phyloP scores from a whole-genome alignment of 2,113 vertebrate genomes.

The Neotragus pygmaeus region DNA sequence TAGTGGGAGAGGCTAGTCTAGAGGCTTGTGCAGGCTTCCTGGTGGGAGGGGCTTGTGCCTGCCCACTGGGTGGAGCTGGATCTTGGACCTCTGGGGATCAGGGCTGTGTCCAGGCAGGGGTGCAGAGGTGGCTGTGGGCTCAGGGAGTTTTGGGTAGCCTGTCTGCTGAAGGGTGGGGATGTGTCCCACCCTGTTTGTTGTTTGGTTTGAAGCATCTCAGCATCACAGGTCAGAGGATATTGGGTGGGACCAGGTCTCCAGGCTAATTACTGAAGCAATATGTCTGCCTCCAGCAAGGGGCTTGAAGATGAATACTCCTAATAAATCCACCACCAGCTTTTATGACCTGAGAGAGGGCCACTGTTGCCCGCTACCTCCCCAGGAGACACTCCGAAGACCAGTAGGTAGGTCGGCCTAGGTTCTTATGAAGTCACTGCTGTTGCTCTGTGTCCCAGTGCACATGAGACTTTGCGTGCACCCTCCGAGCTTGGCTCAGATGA shows the following conservation, averaged over 20 bases:
- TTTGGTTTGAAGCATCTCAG: not conserved
- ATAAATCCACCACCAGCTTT: not conserved
- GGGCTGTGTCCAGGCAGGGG: not conserved
- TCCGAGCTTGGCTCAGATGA: not conserved
- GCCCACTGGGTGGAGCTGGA: not conserved
- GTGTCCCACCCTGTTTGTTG: not conserved
- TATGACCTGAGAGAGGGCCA: not conserved
- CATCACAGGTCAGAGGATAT: not conserved
- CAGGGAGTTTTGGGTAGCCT: not conserved
- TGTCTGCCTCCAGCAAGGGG: not conserved
- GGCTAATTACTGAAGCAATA: not conserved
- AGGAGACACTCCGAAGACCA: not conserved
- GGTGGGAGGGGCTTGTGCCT: not conserved
- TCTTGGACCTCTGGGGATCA: not conserved
- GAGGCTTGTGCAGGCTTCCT: not conserved
- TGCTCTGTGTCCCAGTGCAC: not conserved
- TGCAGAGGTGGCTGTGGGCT: not conserved
- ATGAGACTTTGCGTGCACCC: not conserved
- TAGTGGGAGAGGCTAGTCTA: not conserved
- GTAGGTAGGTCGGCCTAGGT: not conserved
- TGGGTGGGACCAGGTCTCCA: not conserved
- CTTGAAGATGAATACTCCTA: not conserved
- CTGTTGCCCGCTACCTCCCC: not conserved
- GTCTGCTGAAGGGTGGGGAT: not conserved
- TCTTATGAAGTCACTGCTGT: not conserved